These are phyloP conservation scores for Champsocephalus gunnari DNA, from an alignment of 2,797 vertebrate species.

Conservation along the genomic window DNA sequence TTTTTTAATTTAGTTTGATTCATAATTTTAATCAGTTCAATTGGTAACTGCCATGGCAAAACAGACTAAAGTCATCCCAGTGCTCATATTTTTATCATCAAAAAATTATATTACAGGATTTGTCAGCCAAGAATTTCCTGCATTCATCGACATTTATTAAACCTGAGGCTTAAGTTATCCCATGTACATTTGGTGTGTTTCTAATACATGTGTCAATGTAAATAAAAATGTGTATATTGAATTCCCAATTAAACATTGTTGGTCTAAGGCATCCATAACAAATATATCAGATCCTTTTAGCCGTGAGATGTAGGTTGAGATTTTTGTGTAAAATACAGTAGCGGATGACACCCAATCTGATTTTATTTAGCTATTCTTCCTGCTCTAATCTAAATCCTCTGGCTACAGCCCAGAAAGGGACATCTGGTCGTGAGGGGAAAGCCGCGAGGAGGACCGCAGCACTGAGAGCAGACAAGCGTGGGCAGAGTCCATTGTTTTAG, in stretches of 20 bases:
- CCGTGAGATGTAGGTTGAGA: slow-evolving; percentile 29
- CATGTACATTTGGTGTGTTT: slow-evolving; percentile 76
- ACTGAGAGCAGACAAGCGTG: slow-evolving; percentile 50
- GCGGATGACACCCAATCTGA: slow-evolving; percentile 22
- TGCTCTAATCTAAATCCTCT: slow-evolving; percentile 46
- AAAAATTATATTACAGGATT: slow-evolving; percentile 6
- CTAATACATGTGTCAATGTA: slow-evolving; percentile 79
- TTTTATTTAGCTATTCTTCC: slow-evolving; percentile 46
- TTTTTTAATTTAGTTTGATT: slow-evolving; percentile 36
- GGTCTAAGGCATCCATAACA: slow-evolving; percentile 15
- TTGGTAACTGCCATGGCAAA: slow-evolving; percentile 31
- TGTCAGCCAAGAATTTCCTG: slow-evolving; percentile 38
- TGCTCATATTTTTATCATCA: slow-evolving; percentile 13
- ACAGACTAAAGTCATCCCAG: slow-evolving; percentile 15
- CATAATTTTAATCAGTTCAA: slow-evolving; percentile 28
- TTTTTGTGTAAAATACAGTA: slow-evolving; percentile 10
- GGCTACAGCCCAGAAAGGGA: slow-evolving; percentile 61
- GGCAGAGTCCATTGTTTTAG: slow-evolving; percentile 81
- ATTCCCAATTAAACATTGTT: slow-evolving; percentile 37
- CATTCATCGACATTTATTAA: slow-evolving; percentile 82
- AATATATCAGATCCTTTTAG: slow-evolving; percentile 34
- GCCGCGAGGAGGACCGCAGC: slow-evolving; percentile 47
- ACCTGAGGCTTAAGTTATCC: slow-evolving; percentile 69
- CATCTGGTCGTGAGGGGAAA: slow-evolving; percentile 76
- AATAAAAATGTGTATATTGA: slow-evolving; percentile 82